Evolutionary conservation across 2,797 vertebrate species (phyloP), one percentile per base, ranked within the genome.

Genomic region (Zalophus californianus): DNA sequence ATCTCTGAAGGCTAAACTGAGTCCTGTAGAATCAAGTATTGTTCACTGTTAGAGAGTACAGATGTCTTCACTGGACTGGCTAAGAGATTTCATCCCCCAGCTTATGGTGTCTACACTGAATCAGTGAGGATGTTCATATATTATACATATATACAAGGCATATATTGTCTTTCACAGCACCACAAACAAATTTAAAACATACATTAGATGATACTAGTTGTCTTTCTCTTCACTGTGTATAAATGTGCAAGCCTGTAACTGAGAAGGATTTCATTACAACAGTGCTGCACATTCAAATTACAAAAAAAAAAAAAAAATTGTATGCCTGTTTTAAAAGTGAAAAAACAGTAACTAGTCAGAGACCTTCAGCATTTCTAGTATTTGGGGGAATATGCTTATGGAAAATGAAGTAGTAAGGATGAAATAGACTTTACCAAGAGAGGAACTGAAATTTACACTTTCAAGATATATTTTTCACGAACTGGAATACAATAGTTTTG

Each of bases 181-280:
- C 41, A 77, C 15, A 58, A 38, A 56, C 44, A 91, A 75, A 86
- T 92, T 86, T 79, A 78, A 77, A 54, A 85, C 96, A 41, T 58
- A 38, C 80, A 56, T 89, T 84, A 64, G 1, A 68, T 70, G 15
- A 25, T 58, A 62, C 56, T 66, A 85, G 7, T 88, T 48, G 5
- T 7, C 35, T 75, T 82, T 90, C 48, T 96, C 50, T 79, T 77
- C 23, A 87, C 13, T 86, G 48, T 77, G 50, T 38, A 70, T 91
- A 54, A 89, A 70, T 77, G 9, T 60, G 10, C 27, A 96, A 95
- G 32, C 32, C 32, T 66, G 16, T n/a, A 66, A 66, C 41, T 44
- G 13, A 88, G 29, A 66, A 66, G 62, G 21, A 32, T 60, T 90
- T 83, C 12, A 82, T 90, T 23, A 78, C 13, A 54, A 50, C 11